Percentiles rank a stretch among this genome's conserved stretches.
phyloP scores from a whole-genome alignment of 2,113 vertebrate genomes.

The Heterotis niloticus region DNA sequence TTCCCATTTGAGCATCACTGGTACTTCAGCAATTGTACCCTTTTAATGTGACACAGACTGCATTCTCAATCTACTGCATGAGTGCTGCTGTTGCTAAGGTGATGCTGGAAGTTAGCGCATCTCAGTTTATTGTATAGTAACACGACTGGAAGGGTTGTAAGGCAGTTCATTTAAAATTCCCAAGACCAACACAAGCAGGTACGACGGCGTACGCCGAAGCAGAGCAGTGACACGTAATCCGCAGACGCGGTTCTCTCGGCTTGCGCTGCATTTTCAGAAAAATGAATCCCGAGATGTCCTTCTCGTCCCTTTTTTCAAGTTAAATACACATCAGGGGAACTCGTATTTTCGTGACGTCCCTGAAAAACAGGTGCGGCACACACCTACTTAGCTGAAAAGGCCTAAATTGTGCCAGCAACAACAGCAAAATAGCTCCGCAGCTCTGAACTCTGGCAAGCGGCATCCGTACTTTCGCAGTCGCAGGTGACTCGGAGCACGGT shows the following conservation, averaged over 20 bases:
- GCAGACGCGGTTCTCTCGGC: neutral
- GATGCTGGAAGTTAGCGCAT: conserved; percentile 23
- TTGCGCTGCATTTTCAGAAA: neutral
- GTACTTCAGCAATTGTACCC: neutral
- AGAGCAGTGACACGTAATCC: neutral
- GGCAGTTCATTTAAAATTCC: conserved; percentile 20
- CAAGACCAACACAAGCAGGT: conserved; percentile 14
- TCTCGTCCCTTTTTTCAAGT: neutral
- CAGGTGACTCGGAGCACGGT: too few species aligned
- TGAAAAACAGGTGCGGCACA: too few species aligned
- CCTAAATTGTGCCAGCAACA: neutral
- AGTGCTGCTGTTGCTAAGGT: conserved; percentile 26
- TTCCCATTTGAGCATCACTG: neutral
- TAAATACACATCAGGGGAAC: neutral
- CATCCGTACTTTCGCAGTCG: neutral
- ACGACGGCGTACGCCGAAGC: neutral
- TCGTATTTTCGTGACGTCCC: too few species aligned
- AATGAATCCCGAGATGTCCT: neutral
- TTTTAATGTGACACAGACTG: neutral
- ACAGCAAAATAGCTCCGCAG: neutral
- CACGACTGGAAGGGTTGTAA: conserved; percentile 17
- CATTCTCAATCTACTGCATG: neutral
- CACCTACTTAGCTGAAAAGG: neutral
- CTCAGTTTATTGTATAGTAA: conserved; percentile 16
- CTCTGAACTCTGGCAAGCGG: neutral